Evolutionary conservation across 1,140 invertebrate species (phyloP).

Genomic region (Theocolax elegans): DNA sequence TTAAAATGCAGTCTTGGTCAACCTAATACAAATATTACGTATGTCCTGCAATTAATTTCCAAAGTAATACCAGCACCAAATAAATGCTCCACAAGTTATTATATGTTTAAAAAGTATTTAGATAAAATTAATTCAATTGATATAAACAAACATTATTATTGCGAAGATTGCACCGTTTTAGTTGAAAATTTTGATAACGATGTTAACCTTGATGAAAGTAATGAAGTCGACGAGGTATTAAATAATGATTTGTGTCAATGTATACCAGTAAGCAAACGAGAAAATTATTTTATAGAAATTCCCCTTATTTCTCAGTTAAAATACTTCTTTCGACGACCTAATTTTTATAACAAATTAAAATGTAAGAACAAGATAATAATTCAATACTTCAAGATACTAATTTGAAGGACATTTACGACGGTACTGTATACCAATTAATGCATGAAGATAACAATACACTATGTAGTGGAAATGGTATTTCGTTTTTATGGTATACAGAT

Average conservation of each 20-base stretch:
- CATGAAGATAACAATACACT: background rate
- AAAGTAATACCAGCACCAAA: background rate
- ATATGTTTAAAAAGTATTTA: too few species aligned
- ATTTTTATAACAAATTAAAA: background rate
- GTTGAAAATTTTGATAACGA: background rate
- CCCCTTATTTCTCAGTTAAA: background rate
- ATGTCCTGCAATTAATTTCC: background rate
- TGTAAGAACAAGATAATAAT: too few species aligned
- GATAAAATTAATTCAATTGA: too few species aligned
- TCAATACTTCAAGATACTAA: background rate
- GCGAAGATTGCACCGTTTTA: background rate
- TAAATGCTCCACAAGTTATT: background rate
- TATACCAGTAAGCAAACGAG: too few species aligned
- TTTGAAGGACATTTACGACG: background rate
- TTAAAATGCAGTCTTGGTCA: background rate
- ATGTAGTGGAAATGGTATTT: background rate
- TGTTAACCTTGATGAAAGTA: background rate
- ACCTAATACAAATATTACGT: background rate
- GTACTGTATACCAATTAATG: background rate
- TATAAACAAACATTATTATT: background rate
- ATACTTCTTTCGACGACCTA: background rate
- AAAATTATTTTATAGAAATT: too few species aligned
- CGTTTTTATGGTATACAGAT: background rate
- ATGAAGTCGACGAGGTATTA: too few species aligned
- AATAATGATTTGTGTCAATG: too few species aligned